phyloP scores from a whole-genome alignment of 2,888 invertebrate species.

The Polylopha cassiicola region DNA sequence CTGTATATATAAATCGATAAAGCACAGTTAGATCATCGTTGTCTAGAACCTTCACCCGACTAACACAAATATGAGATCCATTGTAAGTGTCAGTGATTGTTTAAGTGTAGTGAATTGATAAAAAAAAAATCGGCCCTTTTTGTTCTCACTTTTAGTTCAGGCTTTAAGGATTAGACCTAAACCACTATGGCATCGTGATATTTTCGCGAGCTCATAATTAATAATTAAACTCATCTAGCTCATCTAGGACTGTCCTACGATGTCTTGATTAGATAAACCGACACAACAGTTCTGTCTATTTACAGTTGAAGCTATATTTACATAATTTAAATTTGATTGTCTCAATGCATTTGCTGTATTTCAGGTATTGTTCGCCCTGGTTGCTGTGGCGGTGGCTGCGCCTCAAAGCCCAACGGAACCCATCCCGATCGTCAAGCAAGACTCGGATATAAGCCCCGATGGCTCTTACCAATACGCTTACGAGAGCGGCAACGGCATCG shows the following conservation, averaged over 20 bases:
- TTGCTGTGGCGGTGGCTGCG: conserved; percentile 58
- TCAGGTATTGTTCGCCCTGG: conserved; percentile 58
- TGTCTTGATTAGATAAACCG: no score
- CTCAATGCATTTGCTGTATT: conserved; percentile 33
- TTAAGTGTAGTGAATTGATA: conserved; percentile 29
- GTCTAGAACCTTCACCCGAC: conserved; percentile 65
- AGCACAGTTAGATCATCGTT: conserved; percentile 63
- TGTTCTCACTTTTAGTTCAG: no score
- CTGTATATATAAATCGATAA: conserved; percentile 68
- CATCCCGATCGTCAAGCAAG: conserved; percentile 74
- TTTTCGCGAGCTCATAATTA: no score
- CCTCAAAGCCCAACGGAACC: conserved; percentile 56
- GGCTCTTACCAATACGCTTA: conserved; percentile 78
- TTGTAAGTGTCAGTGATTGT: conserved; percentile 68
- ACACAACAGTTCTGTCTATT: no score
- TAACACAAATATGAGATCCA: conserved; percentile 67
- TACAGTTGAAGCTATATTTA: no score
- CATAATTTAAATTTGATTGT: no score
- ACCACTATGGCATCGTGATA: no score
- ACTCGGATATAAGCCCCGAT: conserved; percentile 74
- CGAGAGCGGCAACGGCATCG: conserved; percentile 81
- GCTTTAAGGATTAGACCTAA: no score
- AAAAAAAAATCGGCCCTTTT: no score
- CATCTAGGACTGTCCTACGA: no score
- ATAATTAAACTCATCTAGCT: no score